Percentiles rank a stretch among this genome's conserved stretches.
Evolutionary conservation across 1,140 invertebrate species (phyloP).

Genomic region (Papilio helenus): DNA sequence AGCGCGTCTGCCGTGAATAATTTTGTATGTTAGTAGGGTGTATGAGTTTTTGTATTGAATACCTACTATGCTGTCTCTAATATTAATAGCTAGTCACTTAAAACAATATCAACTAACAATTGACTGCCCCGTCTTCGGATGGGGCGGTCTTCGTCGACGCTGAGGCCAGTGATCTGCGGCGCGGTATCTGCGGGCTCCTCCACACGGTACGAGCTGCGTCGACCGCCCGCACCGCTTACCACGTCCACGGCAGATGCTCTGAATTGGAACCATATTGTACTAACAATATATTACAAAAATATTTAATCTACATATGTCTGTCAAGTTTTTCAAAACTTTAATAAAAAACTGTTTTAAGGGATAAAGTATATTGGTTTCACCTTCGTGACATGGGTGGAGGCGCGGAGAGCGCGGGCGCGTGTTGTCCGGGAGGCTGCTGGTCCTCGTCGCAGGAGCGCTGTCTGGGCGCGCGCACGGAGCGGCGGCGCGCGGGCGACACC

Average conservation of each 20-base stretch:
- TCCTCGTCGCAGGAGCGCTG: slow-evolving; percentile 93
- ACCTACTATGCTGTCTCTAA: neutral
- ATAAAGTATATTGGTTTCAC: slow-evolving; percentile 55
- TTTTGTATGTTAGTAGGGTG: neutral
- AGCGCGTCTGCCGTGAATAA: neutral
- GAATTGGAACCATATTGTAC: slow-evolving; percentile 31
- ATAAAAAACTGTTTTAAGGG: neutral
- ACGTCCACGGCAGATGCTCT: slow-evolving; percentile 92
- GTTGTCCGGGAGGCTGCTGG: slow-evolving; percentile 70
- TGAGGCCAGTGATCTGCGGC: slow-evolving; percentile 79
- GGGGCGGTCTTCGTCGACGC: slow-evolving; percentile 89
- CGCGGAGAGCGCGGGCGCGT: slow-evolving; percentile 81
- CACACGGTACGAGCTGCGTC: slow-evolving; percentile 88
- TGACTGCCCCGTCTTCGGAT: slow-evolving; percentile 89
- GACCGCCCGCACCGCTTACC: slow-evolving; percentile 83
- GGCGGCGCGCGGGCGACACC: slow-evolving; percentile 78
- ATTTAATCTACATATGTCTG: neutral
- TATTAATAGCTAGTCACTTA: neutral
- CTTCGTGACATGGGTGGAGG: slow-evolving; percentile 87
- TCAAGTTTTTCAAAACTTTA: neutral
- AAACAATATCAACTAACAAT: slow-evolving; percentile 85
- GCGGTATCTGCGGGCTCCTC: slow-evolving; percentile 75
- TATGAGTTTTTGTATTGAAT: neutral
- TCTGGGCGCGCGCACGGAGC: slow-evolving; percentile 87
- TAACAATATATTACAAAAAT: neutral